A percentile compares a stretch with the other conserved stretches of the same genome.
Evolutionary conservation across 2,888 invertebrate genomes (phyloP).

Genomic region (Synergus umbraculus): DNA sequence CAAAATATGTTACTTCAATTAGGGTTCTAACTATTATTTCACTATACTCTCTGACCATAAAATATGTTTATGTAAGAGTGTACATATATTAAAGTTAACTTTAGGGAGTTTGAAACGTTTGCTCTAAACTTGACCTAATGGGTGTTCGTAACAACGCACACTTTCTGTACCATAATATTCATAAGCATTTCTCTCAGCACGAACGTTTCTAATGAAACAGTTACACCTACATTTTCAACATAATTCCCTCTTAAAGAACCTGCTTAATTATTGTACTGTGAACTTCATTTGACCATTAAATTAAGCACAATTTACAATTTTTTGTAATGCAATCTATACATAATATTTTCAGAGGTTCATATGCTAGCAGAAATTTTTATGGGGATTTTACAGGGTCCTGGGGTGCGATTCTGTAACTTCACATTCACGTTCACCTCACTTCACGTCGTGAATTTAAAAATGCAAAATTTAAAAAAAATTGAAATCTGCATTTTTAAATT

Average conservation of each 20-base stretch:
- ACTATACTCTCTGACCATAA: not conserved
- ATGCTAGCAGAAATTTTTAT: too few relatives aligned
- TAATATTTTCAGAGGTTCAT: not conserved
- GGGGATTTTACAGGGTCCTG: too few relatives aligned
- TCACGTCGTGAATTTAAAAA: too few relatives aligned
- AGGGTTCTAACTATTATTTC: not conserved
- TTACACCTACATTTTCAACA: not conserved
- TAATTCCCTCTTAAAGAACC: not conserved
- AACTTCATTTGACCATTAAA: not conserved
- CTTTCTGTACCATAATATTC: constrained; percentile 14
- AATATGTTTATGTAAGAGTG: not conserved
- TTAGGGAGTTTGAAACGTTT: constrained; percentile 1
- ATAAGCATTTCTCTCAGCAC: not conserved
- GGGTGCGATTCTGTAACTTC: too few relatives aligned
- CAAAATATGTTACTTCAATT: constrained; percentile 7
- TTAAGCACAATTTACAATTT: not conserved
- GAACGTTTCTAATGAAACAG: constrained; percentile 22
- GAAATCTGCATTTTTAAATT: too few relatives aligned
- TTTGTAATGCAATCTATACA: not conserved
- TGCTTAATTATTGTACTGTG: constrained; percentile 13
- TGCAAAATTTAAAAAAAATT: too few relatives aligned
- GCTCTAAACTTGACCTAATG: constrained; percentile 5
- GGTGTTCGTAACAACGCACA: not conserved
- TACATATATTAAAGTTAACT: not conserved
- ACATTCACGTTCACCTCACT: too few relatives aligned